Evolutionary conservation across 2,888 invertebrate genomes (phyloP).

Genomic region (Zootermopsis nevadensis): DNA sequence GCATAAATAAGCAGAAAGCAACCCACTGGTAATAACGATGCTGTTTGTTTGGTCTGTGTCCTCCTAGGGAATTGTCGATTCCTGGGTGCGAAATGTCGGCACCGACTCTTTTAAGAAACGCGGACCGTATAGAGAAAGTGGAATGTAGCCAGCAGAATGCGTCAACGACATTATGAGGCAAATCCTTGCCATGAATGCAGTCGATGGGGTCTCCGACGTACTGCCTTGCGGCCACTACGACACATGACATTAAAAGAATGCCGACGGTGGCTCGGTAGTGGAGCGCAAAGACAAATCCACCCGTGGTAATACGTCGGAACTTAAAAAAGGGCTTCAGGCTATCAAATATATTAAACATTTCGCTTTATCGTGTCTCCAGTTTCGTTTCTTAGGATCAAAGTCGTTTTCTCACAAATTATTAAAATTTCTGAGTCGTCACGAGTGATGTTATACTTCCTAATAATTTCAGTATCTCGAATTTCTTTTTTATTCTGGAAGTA

Average conservation of each 20-base stretch:
- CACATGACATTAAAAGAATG: slow-evolving; percentile 83
- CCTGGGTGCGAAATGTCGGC: slow-evolving; percentile 70
- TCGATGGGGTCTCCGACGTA: slow-evolving; percentile 91
- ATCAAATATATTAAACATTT: slow-evolving; percentile 13
- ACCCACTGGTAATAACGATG: slow-evolving; percentile 73
- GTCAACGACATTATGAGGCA: slow-evolving; percentile 79
- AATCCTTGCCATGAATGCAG: slow-evolving; percentile 78
- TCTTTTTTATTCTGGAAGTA: no score
- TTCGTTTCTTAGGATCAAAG: not conserved
- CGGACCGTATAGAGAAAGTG: slow-evolving; percentile 78
- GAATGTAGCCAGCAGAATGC: slow-evolving; percentile 97
- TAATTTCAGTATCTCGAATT: no score
- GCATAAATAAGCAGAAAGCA: slow-evolving; percentile 66
- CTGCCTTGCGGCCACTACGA: slow-evolving; percentile 87
- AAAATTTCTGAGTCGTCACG: not conserved
- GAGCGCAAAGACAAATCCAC: slow-evolving; percentile 83
- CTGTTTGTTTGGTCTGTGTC: slow-evolving; percentile 61
- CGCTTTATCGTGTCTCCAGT: not conserved
- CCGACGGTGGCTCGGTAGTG: slow-evolving; percentile 88
- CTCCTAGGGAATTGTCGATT: slow-evolving; percentile 60
- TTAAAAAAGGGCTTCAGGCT: slow-evolving; percentile 22
- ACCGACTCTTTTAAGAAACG: slow-evolving; percentile 81
- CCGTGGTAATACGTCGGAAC: slow-evolving; percentile 58
- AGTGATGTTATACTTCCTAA: not conserved
- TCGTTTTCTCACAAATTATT: not conserved